Base-by-base conservation (phyloP, 2,113 vertebrate genomes). In the Dendropsophus ebraccatus region DNA sequence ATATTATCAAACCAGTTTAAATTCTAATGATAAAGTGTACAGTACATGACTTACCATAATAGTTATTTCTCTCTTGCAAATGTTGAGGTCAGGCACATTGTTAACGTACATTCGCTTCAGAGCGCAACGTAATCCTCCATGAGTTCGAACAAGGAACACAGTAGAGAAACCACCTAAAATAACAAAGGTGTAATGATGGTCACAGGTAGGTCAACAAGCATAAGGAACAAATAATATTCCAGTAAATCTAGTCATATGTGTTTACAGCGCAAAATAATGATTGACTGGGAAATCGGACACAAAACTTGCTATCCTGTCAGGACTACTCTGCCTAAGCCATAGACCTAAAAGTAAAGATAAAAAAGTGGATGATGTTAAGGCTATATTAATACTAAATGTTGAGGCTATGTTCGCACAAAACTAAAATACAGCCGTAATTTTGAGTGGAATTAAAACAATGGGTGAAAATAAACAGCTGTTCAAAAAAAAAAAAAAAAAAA, bases 71-170 rank as follows among this genome's bases (percentile, higher is more conserved):
- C 97, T 95, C 94, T 96, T 99, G 93, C 97, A 99, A 88, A 97
- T 90, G 82, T 95, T 99, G 88, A 99, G 95, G 89, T 99, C 98
- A 0, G 94, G 89, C 80, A 95, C 88, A 1, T 95, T 99, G 89
- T 99, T 99, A 60, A 99, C 98, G 54, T 95, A 99, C 98, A 99
- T 99, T 86, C 97, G 92, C 85, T 99, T 99, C 86, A 99, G 93
- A 0, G 98, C 98, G 21, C 96, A 97, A 32, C 97, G 96, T 0
- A 94, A 82, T 13, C 97, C 97, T 17, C 96, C 93, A 56, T 97
- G 94, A 2, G 95, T 96, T 1, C 97, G 96, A n/a, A 97, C 98
- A 88, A 99, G 90, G 58, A 99, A 99, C 88, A 99, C 98, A 0
- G 98, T 97, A 0, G 98, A 99, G 89, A 99, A 99, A 7, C 98